Percentiles rank a stretch among this genome's conserved stretches.
phyloP scores from a whole-genome alignment of 2,888 invertebrate species.

The Eustalomyia histrio region DNA sequence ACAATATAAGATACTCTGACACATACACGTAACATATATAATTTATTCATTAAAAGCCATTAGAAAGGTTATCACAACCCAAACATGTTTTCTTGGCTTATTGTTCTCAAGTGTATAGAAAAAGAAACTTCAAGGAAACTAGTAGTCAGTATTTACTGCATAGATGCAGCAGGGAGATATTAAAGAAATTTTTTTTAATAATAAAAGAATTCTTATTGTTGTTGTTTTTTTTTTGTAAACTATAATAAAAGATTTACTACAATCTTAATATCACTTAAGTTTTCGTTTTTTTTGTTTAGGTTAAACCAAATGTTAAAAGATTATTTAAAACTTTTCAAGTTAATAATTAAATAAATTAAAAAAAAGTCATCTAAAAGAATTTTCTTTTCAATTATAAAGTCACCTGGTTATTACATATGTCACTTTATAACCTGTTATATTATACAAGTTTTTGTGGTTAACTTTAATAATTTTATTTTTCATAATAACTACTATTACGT shows the following conservation, averaged over 20 bases:
- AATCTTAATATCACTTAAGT: not conserved
- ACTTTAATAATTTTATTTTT: too few species aligned
- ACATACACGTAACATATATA: slow-evolving; percentile 19
- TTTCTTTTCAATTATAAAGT: too few species aligned
- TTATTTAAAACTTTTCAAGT: too few species aligned
- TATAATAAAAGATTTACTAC: not conserved
- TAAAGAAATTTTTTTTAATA: not conserved
- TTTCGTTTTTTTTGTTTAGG: too few species aligned
- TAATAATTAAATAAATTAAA: too few species aligned
- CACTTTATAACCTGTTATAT: too few species aligned
- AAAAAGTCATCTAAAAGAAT: too few species aligned
- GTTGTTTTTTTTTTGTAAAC: not conserved
- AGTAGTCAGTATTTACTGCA: slow-evolving; percentile 17
- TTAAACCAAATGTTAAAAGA: too few species aligned
- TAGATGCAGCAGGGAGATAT: slow-evolving; percentile 8
- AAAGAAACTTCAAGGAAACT: slow-evolving; percentile 5
- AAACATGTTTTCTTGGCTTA: slow-evolving; percentile 39
- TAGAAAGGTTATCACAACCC: slow-evolving; percentile 51
- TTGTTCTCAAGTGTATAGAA: slow-evolving; percentile 45
- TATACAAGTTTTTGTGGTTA: too few species aligned
- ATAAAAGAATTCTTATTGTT: slow-evolving; percentile 21
- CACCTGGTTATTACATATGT: too few species aligned
- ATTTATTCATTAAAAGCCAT: slow-evolving; percentile 61
- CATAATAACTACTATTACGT: too few species aligned
- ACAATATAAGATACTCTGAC: not conserved